Conservation (phyloP, 2,888 invertebrate genomes). For the Luperina nickerlii region DNA sequence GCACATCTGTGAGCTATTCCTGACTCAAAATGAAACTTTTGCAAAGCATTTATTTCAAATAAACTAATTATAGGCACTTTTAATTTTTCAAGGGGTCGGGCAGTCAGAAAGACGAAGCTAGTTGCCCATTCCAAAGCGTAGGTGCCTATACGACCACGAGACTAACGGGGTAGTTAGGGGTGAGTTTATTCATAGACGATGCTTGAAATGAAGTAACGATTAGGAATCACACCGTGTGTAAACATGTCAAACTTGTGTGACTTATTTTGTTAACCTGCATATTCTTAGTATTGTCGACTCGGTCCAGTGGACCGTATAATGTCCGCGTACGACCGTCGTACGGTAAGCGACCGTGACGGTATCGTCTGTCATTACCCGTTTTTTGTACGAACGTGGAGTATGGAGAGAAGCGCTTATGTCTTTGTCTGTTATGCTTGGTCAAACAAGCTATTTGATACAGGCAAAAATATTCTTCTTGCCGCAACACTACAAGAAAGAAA, state of each 20-base stretch:
- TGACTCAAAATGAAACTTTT: no score
- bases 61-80: no score
- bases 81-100: no score
- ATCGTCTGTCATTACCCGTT: constrained; percentile 32
- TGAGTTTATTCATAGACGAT: background rate
- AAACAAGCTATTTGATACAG: background rate
- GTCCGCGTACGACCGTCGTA: constrained; percentile 18
- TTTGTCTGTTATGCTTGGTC: no score
- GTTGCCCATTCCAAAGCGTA: no score
- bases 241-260: constrained; percentile 1
- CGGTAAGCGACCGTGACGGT: constrained; percentile 58
- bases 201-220: background rate
- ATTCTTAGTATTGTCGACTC: constrained; percentile 36
- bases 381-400: constrained; percentile 19
- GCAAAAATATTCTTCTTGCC: background rate
- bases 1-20: no score
- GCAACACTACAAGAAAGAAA: no score
- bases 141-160: no score
- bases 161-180: no score
- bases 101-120: no score
- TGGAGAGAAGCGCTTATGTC: background rate
- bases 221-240: background rate
- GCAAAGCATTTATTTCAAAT: no score
- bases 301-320: constrained; percentile 55
- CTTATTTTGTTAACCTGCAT: constrained; percentile 42